Base-by-base conservation (phyloP, 2,113 vertebrate genomes). In the Pipra filicauda region DNA sequence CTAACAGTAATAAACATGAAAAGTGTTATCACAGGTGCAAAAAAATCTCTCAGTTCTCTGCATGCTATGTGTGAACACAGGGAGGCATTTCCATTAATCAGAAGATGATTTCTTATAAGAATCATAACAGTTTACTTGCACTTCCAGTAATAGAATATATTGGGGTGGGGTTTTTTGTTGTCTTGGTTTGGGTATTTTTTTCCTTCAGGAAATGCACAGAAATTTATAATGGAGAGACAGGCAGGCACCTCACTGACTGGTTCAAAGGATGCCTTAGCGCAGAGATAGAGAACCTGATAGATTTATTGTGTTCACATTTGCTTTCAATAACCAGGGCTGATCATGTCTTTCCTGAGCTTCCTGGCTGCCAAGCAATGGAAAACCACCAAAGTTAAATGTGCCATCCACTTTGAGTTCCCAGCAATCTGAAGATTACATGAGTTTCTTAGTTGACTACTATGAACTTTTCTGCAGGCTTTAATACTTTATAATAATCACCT, bases 161-260 rank as follows among this genome's bases (percentile, higher is more conserved):
- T 84, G 17, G 12, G 20, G 16, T 54, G 13, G 9, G 0, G 0
- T 23, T 33, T 22, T 74, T 12, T 33, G 3, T 1, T 28, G 20
- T 5, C 84, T 74, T 61, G 3, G 5, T 14, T 76, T 51, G 16
- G 18, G 21, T 4, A 5, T 30, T 28, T 24, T 31, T 76, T 37
- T 30, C 59, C 61, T 71, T 61, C 73, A 93, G 72, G 58, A 96
- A 91, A 91, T 89, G 43, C 48, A 73, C 35, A 96, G 71, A 57
- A 28, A 83, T 95, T 95, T 92, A 66, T 85, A 62, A 90, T 27
- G 62, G 78, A 79, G 75, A 94, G 62, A 57, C 21, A 87, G 35
- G 31, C 20, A 80, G 88, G 79, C 64, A 92, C 54, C 52, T 94
- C 71, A 65, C 57, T 89, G 88, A 51, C 74, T 92, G 64, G 11